These are phyloP conservation scores for Holacanthus passer DNA, from an alignment of 2,113 vertebrate species.

Conservation along the genomic window DNA sequence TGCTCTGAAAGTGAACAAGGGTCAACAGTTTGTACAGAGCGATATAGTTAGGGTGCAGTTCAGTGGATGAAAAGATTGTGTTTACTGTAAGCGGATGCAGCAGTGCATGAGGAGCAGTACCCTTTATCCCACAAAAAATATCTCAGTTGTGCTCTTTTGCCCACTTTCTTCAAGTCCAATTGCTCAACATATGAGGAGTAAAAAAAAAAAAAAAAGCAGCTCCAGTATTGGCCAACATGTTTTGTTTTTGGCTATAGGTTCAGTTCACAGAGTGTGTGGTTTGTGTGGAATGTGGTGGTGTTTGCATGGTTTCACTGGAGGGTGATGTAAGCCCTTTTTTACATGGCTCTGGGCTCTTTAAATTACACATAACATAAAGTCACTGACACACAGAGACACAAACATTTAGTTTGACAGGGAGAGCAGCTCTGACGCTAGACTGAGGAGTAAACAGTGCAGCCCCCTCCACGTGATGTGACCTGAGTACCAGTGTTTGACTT, in stretches of 20 bases:
- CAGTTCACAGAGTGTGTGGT: slow-evolving; percentile 14
- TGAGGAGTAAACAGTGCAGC: slow-evolving; percentile 42
- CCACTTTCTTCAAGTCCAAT: neutral
- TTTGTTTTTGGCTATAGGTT: neutral
- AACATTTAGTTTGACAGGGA: slow-evolving; percentile 36
- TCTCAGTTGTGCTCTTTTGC: slow-evolving; percentile 35
- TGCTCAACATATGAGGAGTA: neutral
- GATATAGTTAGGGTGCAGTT: neutral
- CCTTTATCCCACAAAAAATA: slow-evolving; percentile 36
- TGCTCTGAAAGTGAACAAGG: slow-evolving; percentile 20
- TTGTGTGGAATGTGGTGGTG: slow-evolving; percentile 16
- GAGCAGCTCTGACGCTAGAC: slow-evolving; percentile 15
- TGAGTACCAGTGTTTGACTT: slow-evolving; percentile 44
- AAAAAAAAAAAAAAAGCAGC: neutral
- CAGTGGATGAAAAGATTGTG: slow-evolving; percentile 8
- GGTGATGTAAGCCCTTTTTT: slow-evolving; percentile 31
- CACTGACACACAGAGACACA: slow-evolving; percentile 40
- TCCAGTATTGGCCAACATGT: neutral
- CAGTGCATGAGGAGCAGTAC: neutral
- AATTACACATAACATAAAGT: slow-evolving; percentile 52
- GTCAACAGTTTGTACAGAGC: slow-evolving; percentile 19
- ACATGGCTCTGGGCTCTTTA: slow-evolving; percentile 53
- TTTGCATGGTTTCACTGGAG: slow-evolving; percentile 9
- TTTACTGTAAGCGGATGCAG: slow-evolving; percentile 13
- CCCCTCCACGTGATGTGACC: slow-evolving; percentile 23